These are phyloP conservation scores for Phymorhynchus buccinoides DNA, from an alignment of 1,140 invertebrate species.

Conservation along the genomic window DNA sequence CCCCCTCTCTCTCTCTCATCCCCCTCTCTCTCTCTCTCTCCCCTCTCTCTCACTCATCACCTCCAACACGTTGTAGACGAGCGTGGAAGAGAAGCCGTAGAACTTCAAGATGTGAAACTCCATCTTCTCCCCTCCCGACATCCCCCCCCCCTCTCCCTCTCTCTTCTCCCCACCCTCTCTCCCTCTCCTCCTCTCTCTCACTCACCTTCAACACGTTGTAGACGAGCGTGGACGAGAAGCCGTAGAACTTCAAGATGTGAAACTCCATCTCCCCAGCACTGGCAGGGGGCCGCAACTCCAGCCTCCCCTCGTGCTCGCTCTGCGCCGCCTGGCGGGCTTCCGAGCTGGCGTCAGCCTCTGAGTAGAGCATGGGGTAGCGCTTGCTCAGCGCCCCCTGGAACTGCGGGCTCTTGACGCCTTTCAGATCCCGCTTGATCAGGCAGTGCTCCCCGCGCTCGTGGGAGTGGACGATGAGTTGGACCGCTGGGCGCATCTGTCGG, in stretches of 20 bases:
- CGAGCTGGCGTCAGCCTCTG: conserved; percentile 52
- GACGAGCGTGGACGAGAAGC: conserved; percentile 65
- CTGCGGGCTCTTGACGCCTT: conserved; percentile 50
- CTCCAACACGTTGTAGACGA: too few relatives aligned
- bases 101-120: not conserved
- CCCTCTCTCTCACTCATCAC: too few relatives aligned
- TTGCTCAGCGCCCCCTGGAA: conserved; percentile 37
- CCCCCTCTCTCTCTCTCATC: too few relatives aligned
- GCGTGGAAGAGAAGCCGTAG: too few relatives aligned
- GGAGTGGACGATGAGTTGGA: conserved; percentile 62
- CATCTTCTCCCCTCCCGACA: too few relatives aligned
- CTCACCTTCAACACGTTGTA: conserved; percentile 46
- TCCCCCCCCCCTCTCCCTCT: too few relatives aligned
- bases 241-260: conserved; percentile 71
- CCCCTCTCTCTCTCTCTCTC: too few relatives aligned
- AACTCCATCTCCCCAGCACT: conserved; percentile 68
- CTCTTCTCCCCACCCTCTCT: too few relatives aligned
- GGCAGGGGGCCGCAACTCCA: conserved; percentile 60
- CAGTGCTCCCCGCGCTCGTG: conserved; percentile 63
- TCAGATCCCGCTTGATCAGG: conserved; percentile 63
- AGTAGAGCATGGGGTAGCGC: conserved; percentile 58
- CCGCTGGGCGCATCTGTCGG: conserved; percentile 26
- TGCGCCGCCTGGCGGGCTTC: conserved; percentile 36
- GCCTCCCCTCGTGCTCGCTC: conserved; percentile 44
- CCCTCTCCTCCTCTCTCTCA: too few relatives aligned